Conservation (phyloP, 2,797 vertebrate species). For the Girardinus metallicus region DNA sequence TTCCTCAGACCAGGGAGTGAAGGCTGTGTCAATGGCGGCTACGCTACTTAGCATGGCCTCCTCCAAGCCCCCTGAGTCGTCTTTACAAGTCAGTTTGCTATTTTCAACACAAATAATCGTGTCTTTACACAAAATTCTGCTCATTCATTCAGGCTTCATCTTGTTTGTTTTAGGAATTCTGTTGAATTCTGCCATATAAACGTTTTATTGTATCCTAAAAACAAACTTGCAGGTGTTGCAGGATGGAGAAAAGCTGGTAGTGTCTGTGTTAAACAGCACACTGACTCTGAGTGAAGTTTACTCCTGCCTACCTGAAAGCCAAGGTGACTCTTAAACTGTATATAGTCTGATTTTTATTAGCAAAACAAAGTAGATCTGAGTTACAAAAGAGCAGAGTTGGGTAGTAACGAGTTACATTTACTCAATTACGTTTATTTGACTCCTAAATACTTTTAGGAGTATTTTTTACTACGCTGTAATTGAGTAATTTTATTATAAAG, state of each 20-base stretch:
- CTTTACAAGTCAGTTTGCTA: conserved; percentile 81
- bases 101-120: not conserved
- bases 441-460: no score
- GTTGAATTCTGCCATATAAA: not conserved
- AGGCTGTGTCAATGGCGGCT: conserved; percentile 85
- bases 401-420: no score
- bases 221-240: conserved; percentile 46
- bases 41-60: conserved; percentile 89
- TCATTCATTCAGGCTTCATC: not conserved
- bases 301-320: conserved; percentile 89
- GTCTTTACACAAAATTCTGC: not conserved
- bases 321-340: conserved; percentile 78
- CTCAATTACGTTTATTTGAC: no score
- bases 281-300: conserved; percentile 80
- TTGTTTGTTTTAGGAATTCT: not conserved
- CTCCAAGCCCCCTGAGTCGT: conserved; percentile 80
- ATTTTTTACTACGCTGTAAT: no score
- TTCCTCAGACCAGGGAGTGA: conserved; percentile 83
- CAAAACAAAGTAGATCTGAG: not conserved
- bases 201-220: not conserved
- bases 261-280: conserved; percentile 81
- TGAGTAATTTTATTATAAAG: no score
- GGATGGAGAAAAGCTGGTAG: conserved; percentile 83
- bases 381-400: not conserved
- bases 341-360: not conserved